Evolutionary conservation across 2,888 invertebrate genomes (phyloP), one percentile per base, ranked within the genome.

Genomic region (Timema podura): DNA sequence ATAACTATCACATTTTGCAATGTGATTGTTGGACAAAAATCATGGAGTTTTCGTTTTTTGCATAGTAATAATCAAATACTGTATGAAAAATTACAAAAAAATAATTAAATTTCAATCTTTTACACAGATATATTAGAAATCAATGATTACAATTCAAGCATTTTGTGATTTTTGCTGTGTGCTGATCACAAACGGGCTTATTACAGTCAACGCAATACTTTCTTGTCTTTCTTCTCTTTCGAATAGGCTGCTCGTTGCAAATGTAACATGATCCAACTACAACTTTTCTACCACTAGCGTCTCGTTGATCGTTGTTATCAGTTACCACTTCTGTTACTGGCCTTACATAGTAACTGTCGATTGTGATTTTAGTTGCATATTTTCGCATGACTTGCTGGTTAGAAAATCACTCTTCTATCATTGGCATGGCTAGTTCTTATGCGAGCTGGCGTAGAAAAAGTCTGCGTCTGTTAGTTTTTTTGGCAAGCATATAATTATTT

Each of bases 181-280:
- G 64, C 11, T 64, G 45, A 64, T 64, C 16, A 64, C 64, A 64
- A 64, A 64, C 30, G 64, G 30, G 64, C 64, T 64, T 64, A 13
- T 64, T 64, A 64, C 64, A 16, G 64, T 64, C 64, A 64, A 64
- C 11, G 15, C 16, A 64, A 64, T 1, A 64, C 64, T 64, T 64
- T 1, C 64, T 61, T 61, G 61, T 45, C 64, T 64, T 64, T 64
- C 64, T 64, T 64, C 45, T 64, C 64, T 64, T 64, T 64, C 15
- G 64, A 64, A 64, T 64, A 64, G 64, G 64, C 16, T 64, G 64
- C 64, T 64, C 64, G 45, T 64, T 64, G 64, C 64, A 64, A 64
- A 64, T n/a, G 64, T 64, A 64, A 44, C 44, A 57, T 57, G 57
- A 57, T 57, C 7, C 57, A 57, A 57, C 57, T 57, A 11, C 57